Conservation (phyloP, 2,113 vertebrate species). For the Clarias batrachus region DNA sequence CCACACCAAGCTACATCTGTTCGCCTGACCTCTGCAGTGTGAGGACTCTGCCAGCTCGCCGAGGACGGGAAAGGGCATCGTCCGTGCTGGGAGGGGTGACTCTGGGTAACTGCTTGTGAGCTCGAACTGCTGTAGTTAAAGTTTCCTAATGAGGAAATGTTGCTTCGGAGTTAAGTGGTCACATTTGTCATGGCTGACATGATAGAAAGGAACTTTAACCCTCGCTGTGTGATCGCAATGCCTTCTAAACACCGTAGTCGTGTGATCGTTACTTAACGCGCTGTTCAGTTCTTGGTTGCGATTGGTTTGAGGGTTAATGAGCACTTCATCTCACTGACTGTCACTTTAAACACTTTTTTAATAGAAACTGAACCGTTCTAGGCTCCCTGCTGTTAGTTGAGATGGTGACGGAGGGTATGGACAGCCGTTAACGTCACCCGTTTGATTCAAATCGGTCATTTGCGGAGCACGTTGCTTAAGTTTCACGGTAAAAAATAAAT, state of each 20-base stretch:
- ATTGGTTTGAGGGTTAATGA: not conserved
- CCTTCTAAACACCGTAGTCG: not conserved
- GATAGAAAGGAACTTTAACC: not conserved
- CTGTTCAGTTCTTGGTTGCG: not conserved
- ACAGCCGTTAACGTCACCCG: not conserved
- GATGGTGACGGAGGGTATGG: not conserved
- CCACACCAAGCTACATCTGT: conserved; percentile 56
- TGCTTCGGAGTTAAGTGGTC: not conserved
- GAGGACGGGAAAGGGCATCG: conserved; percentile 45
- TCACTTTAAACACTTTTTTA: not conserved
- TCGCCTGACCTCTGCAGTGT: conserved; percentile 61
- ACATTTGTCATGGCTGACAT: not conserved
- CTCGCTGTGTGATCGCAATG: not conserved
- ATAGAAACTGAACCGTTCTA: not conserved
- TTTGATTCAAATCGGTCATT: not conserved
- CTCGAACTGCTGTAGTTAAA: conserved; percentile 41
- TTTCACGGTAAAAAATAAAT: not conserved
- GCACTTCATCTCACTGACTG: not conserved
- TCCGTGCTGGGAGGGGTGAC: conserved; percentile 21
- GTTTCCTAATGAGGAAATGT: conserved; percentile 14
- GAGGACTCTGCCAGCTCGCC: conserved; percentile 30
- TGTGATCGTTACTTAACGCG: not conserved
- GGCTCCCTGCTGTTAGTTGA: not conserved
- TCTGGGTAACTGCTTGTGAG: conserved; percentile 20
- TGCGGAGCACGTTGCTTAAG: not conserved